Conservation (phyloP, 2,113 vertebrate species). For the Myotis yumanensis region DNA sequence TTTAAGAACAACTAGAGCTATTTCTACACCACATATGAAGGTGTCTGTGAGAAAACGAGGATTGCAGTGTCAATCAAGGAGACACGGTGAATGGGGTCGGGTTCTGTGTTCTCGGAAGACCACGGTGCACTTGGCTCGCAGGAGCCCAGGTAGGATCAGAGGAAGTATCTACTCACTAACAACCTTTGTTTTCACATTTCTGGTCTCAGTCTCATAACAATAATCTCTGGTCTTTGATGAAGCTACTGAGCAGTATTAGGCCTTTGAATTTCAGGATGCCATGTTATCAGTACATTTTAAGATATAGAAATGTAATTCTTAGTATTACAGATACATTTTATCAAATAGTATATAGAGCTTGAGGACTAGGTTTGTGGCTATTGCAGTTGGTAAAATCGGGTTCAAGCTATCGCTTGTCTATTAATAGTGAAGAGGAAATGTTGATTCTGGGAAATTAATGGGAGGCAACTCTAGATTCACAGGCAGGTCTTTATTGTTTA, state of each 20-base stretch:
- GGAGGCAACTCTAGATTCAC: not conserved
- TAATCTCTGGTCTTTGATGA: slow-evolving; percentile 20
- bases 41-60: not conserved
- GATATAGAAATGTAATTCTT: not conserved
- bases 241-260: not conserved
- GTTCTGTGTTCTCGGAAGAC: not conserved
- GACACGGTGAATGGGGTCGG: not conserved
- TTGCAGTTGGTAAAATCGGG: not conserved
- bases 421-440: not conserved
- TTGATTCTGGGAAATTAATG: not conserved
- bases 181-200: not conserved
- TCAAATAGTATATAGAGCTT: not conserved
- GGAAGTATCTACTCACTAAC: not conserved
- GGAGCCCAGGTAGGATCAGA: not conserved
- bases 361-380: not conserved
- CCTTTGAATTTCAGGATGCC: not conserved
- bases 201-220: not conserved
- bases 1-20: not conserved
- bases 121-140: not conserved
- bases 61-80: not conserved
- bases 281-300: slow-evolving; percentile 4
- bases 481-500: slow-evolving; percentile 12
- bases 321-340: not conserved
- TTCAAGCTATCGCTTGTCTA: not conserved
- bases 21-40: not conserved